A percentile compares a stretch with the other conserved stretches of the same genome.
Evolutionary conservation across 2,797 vertebrate genomes (phyloP).

Genomic region (Platyrinchus mystaceus): DNA sequence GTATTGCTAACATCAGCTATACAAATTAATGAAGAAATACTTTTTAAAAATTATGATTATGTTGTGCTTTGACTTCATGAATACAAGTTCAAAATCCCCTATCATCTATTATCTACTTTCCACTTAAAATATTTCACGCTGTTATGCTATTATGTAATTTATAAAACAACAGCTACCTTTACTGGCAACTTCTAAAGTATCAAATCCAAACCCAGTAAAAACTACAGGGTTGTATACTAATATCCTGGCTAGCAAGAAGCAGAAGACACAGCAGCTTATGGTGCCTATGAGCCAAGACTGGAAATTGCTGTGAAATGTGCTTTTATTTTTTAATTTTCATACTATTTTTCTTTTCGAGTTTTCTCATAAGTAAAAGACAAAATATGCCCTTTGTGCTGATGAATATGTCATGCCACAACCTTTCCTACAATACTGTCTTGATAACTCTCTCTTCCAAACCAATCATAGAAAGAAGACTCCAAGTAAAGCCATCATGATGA

Average conservation of each 20-base stretch:
- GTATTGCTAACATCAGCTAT: neutral
- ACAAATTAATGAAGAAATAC: neutral
- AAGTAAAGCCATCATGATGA: neutral
- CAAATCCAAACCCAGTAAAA: neutral
- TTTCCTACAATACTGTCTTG: neutral
- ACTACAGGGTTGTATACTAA: neutral
- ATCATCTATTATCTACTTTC: neutral
- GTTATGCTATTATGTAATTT: neutral
- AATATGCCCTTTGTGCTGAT: neutral
- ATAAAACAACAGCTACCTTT: neutral
- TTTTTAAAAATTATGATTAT: neutral
- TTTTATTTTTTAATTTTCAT: accelerated
- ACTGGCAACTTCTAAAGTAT: neutral
- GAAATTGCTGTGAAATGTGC: neutral
- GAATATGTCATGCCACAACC: neutral
- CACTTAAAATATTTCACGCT: neutral
- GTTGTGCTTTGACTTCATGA: neutral
- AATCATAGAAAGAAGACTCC: neutral
- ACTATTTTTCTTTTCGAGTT: neutral
- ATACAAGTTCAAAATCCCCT: neutral
- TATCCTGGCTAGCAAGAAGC: neutral
- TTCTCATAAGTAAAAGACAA: neutral
- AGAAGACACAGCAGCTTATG: neutral
- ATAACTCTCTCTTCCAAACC: neutral
- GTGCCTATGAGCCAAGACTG: too few relatives aligned